Conservation (phyloP, 2,888 invertebrate species). For the Drosophila leonis region DNA sequence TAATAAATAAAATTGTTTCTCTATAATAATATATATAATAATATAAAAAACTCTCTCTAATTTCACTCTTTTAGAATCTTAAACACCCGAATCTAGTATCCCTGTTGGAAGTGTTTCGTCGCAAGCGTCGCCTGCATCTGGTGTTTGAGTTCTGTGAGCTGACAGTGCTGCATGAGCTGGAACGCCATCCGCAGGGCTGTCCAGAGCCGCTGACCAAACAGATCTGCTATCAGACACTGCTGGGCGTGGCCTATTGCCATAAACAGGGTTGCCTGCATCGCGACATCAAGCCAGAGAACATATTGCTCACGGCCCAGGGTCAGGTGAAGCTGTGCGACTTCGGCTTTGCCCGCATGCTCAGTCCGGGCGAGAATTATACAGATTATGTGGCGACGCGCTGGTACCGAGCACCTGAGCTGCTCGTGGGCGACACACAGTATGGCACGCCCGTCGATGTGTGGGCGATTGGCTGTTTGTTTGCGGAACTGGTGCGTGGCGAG, state of each 20-base stretch:
- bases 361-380: constrained; percentile 98
- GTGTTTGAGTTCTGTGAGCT: constrained; percentile 99
- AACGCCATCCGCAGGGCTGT: constrained; percentile 96
- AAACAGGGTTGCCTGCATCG: constrained; percentile 97
- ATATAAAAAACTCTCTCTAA: neutral
- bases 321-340: constrained; percentile 98
- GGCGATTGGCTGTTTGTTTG: constrained; percentile 98
- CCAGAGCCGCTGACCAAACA: constrained; percentile 96
- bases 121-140: constrained; percentile 97
- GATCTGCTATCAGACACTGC: constrained; percentile 97
- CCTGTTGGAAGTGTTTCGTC: constrained; percentile 97
- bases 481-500: constrained; percentile 94
- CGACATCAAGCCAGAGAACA: constrained; percentile 99
- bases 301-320: constrained; percentile 95
- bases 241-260: constrained; percentile 98
- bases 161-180: constrained; percentile 98
- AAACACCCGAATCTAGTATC: constrained; percentile 99
- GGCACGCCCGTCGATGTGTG: constrained; percentile 97
- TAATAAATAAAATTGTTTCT: no score
- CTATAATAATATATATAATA: no score
- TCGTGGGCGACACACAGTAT: constrained; percentile 98
- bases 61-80: constrained; percentile 90
- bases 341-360: constrained; percentile 98
- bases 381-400: constrained; percentile 99
- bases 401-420: constrained; percentile 98